Evolutionary conservation across 2,888 invertebrate species (phyloP).

Genomic region (Hyles lineata): DNA sequence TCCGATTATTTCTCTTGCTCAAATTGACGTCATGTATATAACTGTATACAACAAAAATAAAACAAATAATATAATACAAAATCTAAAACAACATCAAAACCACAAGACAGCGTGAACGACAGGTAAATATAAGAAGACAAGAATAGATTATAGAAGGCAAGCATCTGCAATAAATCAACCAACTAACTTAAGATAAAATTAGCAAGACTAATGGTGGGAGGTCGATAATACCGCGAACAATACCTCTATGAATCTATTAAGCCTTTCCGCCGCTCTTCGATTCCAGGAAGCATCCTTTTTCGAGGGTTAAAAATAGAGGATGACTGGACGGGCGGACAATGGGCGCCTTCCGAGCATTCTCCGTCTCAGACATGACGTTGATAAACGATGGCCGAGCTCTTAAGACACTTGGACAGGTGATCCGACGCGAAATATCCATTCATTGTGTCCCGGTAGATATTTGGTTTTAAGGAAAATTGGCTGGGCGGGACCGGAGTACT

Average conservation of each 20-base stretch:
- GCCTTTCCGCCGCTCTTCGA: slow-evolving; percentile 30
- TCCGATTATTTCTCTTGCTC: no score
- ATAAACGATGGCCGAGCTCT: slow-evolving; percentile 67
- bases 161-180: no score
- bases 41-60: no score
- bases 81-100: no score
- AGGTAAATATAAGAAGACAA: no score
- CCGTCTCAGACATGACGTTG: slow-evolving; percentile 63
- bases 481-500: slow-evolving; percentile 37
- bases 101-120: no score
- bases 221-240: background rate
- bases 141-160: no score
- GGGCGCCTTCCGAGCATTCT: slow-evolving; percentile 62
- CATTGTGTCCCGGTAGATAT: slow-evolving; percentile 60
- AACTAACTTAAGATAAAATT: no score
- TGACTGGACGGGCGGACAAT: slow-evolving; percentile 63
- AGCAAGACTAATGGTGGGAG: no score
- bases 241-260: background rate
- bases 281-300: slow-evolving; percentile 44
- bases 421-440: slow-evolving; percentile 68
- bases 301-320: slow-evolving; percentile 61
- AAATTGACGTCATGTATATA: no score
- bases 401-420: slow-evolving; percentile 76
- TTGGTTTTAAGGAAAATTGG: slow-evolving; percentile 48
- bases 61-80: no score